These are phyloP conservation scores for Muscicapa comitata DNA, from an alignment of 2,797 vertebrate species.

Conservation along the genomic window DNA sequence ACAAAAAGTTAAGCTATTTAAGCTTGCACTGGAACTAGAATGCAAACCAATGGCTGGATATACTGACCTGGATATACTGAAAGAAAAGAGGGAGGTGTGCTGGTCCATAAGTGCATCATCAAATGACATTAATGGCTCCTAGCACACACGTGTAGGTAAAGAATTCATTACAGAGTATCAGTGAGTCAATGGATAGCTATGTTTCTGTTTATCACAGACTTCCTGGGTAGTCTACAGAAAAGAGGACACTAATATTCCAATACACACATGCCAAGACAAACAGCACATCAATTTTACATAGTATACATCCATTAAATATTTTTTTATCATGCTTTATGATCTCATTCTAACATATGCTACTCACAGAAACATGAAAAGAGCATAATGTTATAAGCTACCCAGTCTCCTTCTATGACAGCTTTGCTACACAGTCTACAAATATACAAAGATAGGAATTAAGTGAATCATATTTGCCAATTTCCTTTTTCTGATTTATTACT, in stretches of 20 bases:
- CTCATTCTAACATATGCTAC: constrained; percentile 11
- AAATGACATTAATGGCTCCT: not conserved
- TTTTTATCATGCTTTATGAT: not conserved
- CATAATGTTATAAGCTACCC: not conserved
- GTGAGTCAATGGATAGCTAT: constrained; percentile 46
- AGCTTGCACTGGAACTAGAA: not conserved
- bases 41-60: not conserved
- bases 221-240: constrained; percentile 37
- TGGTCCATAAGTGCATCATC: not conserved
- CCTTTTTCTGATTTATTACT: not conserved
- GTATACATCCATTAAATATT: not conserved
- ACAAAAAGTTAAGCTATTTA: not conserved
- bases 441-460: not conserved
- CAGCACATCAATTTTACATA: constrained; percentile 4
- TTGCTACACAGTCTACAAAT: not conserved
- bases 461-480: not conserved
- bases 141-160: not conserved
- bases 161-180: not conserved
- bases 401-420: not conserved
- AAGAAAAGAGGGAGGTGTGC: not conserved
- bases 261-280: constrained; percentile 1
- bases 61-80: not conserved
- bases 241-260: constrained; percentile 23
- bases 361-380: not conserved
- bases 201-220: constrained; percentile 44